Base-by-base conservation (phyloP, 1,140 invertebrate species). In the Spodoptera frugiperda region DNA sequence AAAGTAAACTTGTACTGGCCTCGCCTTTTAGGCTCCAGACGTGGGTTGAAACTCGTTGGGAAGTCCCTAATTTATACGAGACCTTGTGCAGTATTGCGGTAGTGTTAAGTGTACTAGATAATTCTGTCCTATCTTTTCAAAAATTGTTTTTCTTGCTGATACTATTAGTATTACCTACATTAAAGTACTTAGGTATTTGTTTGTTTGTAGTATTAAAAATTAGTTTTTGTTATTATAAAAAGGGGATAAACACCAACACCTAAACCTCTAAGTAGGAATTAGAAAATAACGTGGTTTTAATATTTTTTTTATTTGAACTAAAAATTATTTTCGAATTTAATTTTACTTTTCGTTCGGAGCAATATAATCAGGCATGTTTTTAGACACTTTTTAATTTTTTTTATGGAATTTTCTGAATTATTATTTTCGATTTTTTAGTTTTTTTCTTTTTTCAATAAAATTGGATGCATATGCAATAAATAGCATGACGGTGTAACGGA, bases 241-340 rank as follows among this genome's bases (percentile, higher is more conserved):
- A 57, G 57, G 67, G 72, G 9, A 72, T 72, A 82, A 68, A 61
- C 83, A 89, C 87, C 85, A 89, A 91, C 86, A 89, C 84, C 85
- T 80, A 76, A 84, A 84, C 84, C 79, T 44, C 65, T 84, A 84
- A 82, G 85, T 87, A 87, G 87, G 87, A 80, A 76, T 89, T 86
- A 85, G 84, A 82, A 87, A 84, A 87, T 84, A 86, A 90, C 87
- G 84, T 89, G 73, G 53, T 84, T 84, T 86, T 61, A 39, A 6
- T 39, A 39, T 39, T 39, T 39, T 3, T 30, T 39, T 25, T 74
- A 82, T 77, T 86, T 83, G 79, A 83, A 81, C 84, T 82, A 79
- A 81, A 79, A 81, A 71, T 68, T 5, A 76, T 53, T 71, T 82
- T 61, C 33, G 9, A 39, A 39, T 78, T 77, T 48, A 15, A 59